Base-by-base conservation (phyloP, 2,797 vertebrate genomes). In the Schizothorax lantsangensis region DNA sequence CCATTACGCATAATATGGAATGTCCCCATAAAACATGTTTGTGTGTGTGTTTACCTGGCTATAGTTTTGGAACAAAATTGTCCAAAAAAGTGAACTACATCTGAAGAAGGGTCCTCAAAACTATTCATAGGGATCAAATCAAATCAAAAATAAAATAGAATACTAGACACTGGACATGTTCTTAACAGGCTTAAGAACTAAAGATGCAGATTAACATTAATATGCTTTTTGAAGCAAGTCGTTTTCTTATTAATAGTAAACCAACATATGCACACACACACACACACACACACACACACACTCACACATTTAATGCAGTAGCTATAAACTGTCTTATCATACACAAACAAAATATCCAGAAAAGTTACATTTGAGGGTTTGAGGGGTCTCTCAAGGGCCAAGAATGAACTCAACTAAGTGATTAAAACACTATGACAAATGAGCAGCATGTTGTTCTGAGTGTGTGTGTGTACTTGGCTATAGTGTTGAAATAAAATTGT, bases 321-420 rank as follows among this genome's bases (percentile, higher is more conserved):
- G n/a, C 54, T 71, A 47, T 45, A 77, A 43, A 75, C 23, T 21
- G 19, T 23, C 59, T 36, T 12, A 52, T 19, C 54, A 15, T 47
- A 38, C 12, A 82, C 64, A 72, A 71, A 71, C n/a, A 49, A 26
- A 54, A 78, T 71, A 12, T 66, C 57, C 40, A 49, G 43, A 23
- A 75, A 84, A n/a, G 7, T 80, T 33, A 47, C 38, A 43, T 83
- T 62, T 62, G 12, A 82, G 47, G 33, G 26, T 49, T 17, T 49
- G 15, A 17, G 47, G 5, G 47, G 15, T 57, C 15, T 80, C 30
- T 38, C 64, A 10, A 43, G 52, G 23, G 47, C 49, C 49, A 40
- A 23, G 19, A 36, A 30, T 36, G 10, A 64, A 11, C 40, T 9
- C 33, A 36, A 26, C 38, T 74, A 45, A 49, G 40, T 36, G 40